Percentiles rank a stretch among this genome's conserved stretches.
Conservation (phyloP, 2,888 invertebrate genomes). For the Beris chalybata region DNA sequence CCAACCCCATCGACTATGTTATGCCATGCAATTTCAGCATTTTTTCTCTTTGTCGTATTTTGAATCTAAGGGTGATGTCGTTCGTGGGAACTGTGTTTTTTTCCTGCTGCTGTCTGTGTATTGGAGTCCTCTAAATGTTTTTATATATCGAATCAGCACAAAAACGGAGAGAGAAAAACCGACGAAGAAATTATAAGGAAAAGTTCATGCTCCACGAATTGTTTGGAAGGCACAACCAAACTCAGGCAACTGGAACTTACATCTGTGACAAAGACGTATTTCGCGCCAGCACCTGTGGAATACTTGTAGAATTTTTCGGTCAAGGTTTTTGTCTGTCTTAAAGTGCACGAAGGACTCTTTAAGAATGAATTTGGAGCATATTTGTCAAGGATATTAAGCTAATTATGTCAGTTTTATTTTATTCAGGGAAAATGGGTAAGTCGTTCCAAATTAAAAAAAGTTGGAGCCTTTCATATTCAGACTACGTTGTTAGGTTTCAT, state of each 20-base stretch:
- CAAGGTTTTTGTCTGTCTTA: conserved; percentile 31
- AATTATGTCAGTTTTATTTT: no score
- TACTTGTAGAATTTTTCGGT: conserved; percentile 31
- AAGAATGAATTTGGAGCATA: neutral
- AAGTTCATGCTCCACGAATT: conserved; percentile 9
- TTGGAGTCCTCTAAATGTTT: neutral
- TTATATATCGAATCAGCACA: conserved; percentile 5
- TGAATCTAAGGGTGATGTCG: neutral
- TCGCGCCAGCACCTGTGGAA: conserved; percentile 34
- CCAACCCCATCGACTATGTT: neutral
- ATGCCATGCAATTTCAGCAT: conserved; percentile 17
- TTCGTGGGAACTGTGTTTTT: conserved; percentile 10
- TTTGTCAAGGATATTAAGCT: no score
- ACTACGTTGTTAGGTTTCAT: no score
- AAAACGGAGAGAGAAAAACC: conserved; percentile 6
- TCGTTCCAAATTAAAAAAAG: no score
- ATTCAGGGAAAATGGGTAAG: no score
- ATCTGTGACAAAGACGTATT: conserved; percentile 32
- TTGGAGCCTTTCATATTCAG: no score
- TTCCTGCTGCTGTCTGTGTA: neutral
- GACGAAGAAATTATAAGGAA: neutral
- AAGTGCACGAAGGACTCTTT: neutral
- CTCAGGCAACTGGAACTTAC: conserved; percentile 3
- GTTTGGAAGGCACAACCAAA: conserved; percentile 11
- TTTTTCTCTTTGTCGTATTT: neutral